Percentiles rank a stretch among this genome's conserved stretches.
Conservation (phyloP, 2,797 vertebrate species). For the Stomatorhinus walkeri region DNA sequence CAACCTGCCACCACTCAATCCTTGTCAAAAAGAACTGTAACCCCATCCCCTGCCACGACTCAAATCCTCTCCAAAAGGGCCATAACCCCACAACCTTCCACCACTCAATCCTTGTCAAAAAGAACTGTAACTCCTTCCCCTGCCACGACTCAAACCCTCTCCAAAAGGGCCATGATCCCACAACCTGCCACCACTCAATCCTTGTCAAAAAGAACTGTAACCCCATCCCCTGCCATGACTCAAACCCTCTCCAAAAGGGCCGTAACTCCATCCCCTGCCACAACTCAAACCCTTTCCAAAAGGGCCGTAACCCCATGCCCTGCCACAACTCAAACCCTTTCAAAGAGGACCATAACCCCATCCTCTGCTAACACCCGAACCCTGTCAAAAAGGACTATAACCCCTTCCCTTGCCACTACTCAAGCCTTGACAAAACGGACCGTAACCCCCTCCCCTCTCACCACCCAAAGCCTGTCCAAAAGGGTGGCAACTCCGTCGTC, state of each 20-base stretch:
- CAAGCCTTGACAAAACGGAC: background rate
- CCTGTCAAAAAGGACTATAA: background rate
- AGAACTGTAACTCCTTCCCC: conserved; percentile 55
- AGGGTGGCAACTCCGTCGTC: conserved; percentile 23
- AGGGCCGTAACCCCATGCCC: background rate
- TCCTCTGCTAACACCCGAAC: background rate
- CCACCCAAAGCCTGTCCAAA: background rate
- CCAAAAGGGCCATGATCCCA: background rate
- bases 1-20: conserved; percentile 36
- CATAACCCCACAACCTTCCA: background rate
- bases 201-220: conserved; percentile 22
- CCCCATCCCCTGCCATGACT: conserved; percentile 16
- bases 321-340: background rate
- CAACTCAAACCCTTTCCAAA: background rate
- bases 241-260: background rate
- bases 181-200: background rate
- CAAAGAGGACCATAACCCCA: background rate
- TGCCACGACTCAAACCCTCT: background rate
- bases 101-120: conserved; percentile 54
- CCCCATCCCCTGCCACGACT: background rate
- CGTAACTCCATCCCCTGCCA: background rate
- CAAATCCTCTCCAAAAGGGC: background rate
- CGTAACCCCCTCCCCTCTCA: background rate
- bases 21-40: background rate
- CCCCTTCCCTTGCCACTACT: background rate